Conservation (phyloP, 2,797 vertebrate species). For the Pseudomugil tenellus region DNA sequence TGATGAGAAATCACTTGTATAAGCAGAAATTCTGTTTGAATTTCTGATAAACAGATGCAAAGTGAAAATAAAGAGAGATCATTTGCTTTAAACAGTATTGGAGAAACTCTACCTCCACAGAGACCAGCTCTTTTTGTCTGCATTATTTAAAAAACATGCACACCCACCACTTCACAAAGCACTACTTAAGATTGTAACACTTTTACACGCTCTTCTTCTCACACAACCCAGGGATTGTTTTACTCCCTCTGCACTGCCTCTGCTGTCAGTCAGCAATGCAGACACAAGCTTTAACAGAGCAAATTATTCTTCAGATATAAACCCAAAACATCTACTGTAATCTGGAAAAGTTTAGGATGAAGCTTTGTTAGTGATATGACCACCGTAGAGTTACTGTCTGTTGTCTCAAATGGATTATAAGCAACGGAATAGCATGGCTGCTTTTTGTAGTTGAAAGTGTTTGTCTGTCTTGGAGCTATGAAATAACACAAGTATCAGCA, state of each 20-base stretch:
- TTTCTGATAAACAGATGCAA: slow-evolving; percentile 6
- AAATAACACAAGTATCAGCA: slow-evolving; percentile 30
- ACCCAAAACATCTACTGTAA: not conserved
- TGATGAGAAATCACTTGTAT: slow-evolving; percentile 2
- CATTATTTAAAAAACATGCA: slow-evolving; percentile 31
- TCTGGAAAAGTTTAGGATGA: slow-evolving; percentile 18
- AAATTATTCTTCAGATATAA: slow-evolving; percentile 38
- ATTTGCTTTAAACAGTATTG: slow-evolving; percentile 43
- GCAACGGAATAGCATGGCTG: slow-evolving; percentile 1
- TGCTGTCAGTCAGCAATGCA: slow-evolving; percentile 50
- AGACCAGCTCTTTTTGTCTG: slow-evolving; percentile 27
- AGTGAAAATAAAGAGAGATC: slow-evolving; percentile 22
- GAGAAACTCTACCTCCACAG: slow-evolving; percentile 11
- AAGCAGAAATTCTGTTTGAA: no score
- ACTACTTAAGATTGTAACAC: slow-evolving; percentile 33
- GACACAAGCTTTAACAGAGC: slow-evolving; percentile 35
- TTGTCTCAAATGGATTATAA: slow-evolving; percentile 19
- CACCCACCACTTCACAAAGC: slow-evolving; percentile 37
- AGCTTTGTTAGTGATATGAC: slow-evolving; percentile 7
- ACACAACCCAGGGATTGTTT: slow-evolving; percentile 14
- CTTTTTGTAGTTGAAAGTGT: slow-evolving; percentile 1
- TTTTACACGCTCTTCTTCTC: slow-evolving; percentile 27
- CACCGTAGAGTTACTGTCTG: slow-evolving; percentile 19
- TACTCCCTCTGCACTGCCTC: slow-evolving; percentile 20
- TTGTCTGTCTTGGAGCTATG: slow-evolving; percentile 18